Evolutionary conservation across 2,113 vertebrate species (phyloP), one percentile per base, ranked within the genome.

Genomic region (Semnornis frantzii): DNA sequence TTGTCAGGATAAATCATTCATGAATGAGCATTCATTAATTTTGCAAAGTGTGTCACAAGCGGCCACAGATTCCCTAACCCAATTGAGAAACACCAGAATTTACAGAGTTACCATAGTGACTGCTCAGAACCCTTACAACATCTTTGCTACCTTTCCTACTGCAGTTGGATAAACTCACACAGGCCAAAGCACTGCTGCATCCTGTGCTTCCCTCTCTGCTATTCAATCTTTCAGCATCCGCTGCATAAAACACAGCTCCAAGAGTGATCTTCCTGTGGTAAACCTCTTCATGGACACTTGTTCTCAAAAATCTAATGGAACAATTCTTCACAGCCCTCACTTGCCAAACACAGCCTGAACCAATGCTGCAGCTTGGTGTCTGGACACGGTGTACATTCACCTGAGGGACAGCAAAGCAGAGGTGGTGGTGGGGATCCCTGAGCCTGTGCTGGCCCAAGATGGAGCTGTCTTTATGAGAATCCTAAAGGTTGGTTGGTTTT

Each of bases 21-120:
- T 92, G 90, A 95, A 85, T 88, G 37, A 71, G 59, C 23, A 66
- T 31, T 85, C 85, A 69, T 92, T 90, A 94, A 79, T 91, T 90
- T 90, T 96, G 88, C 92, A 88, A 93, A 95, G 63, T 39, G 91
- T 94, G 75, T 86, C 93, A 90, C 80, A 74, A 7, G 59, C 65
- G 91, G 93, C 80, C 85, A 91, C 60, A 86, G 85, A 90, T 93
- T 95, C 72, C 31, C 90, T 88, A 94, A 82, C 84, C 93, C 89
- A 63, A 48, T 1, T 78, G 91, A 92, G 90, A 96, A 85, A 91
- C 68, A 76, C 52, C 66, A 71, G 84, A 91, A 95, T 73, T 89
- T 81, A 90, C 74, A 75, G 46, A 12, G 97, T 95, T 96, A 77
- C 97, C 94, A 96, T 82, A 94, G 94, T 10, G 65, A 97, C 92